These are phyloP conservation scores for Lordiphosa mommai DNA, from an alignment of 1,140 invertebrate species.

Conservation along the genomic window DNA sequence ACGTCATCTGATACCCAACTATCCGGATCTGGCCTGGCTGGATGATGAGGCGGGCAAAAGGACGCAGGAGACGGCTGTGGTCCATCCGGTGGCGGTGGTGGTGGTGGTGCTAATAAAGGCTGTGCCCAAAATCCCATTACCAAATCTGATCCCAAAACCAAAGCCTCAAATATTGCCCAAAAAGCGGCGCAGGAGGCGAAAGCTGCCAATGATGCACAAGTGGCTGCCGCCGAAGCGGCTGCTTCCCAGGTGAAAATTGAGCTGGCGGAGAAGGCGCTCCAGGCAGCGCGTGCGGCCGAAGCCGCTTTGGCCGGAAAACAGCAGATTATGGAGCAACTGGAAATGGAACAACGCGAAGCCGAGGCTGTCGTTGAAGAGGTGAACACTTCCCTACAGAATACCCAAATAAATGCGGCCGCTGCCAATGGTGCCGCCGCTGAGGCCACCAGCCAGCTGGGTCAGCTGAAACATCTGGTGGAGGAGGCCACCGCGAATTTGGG, in stretches of 20 bases:
- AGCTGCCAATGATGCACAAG: constrained; percentile 84
- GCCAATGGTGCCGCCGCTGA: constrained; percentile 82
- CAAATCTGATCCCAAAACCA: constrained; percentile 54
- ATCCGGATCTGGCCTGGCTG: constrained; percentile 5
- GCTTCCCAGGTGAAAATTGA: constrained; percentile 85
- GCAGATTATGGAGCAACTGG: constrained; percentile 82
- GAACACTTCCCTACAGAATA: constrained; percentile 81
- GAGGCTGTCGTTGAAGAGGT: constrained; percentile 84
- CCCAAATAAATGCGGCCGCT: constrained; percentile 82
- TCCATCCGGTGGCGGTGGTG: neutral
- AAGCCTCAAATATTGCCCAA: constrained; percentile 83
- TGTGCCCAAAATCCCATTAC: neutral
- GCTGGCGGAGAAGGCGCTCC: constrained; percentile 84
- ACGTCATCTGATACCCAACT: constrained; percentile 13
- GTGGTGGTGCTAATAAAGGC: constrained; percentile 59
- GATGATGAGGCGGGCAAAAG: neutral
- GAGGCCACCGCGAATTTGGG: constrained; percentile 81
- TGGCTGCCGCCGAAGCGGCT: constrained; percentile 84
- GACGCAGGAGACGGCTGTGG: constrained; percentile 9
- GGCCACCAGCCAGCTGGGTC: constrained; percentile 80
- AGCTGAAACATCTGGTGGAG: constrained; percentile 80
- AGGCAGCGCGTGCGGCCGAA: constrained; percentile 85
- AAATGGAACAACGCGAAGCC: constrained; percentile 83
- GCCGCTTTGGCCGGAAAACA: constrained; percentile 84
- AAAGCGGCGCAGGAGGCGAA: constrained; percentile 85